phyloP scores from a whole-genome alignment of 1,140 invertebrate genomes.

The Caenorhabditis tropicalis region DNA sequence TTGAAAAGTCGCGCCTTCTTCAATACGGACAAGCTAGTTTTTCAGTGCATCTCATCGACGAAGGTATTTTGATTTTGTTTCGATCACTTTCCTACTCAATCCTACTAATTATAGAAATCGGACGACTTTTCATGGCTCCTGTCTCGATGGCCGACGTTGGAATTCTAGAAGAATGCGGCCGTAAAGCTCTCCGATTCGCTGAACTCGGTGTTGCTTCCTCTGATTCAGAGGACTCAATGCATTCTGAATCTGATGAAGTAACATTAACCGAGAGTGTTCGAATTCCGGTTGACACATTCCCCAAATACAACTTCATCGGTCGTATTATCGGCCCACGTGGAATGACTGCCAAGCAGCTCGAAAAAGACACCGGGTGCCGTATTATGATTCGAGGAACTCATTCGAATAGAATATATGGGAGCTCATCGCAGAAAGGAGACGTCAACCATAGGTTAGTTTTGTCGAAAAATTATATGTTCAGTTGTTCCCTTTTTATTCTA shows the following conservation, averaged over 20 bases:
- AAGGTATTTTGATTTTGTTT: not conserved
- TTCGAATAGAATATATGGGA: constrained; percentile 76
- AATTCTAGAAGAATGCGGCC: constrained; percentile 12
- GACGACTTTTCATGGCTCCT: constrained; percentile 12
- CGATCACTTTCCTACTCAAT: not conserved
- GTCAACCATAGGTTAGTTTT: not conserved
- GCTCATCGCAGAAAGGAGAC: not conserved
- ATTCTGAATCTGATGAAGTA: constrained; percentile 11
- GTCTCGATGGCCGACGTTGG: constrained; percentile 21
- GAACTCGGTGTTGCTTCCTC: not conserved
- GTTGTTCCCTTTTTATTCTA: not conserved
- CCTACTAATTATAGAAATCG: not conserved
- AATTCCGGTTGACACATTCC: not conserved
- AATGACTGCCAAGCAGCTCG: constrained; percentile 99
- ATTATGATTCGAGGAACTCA: constrained; percentile 99
- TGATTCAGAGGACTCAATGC: constrained; percentile 25
- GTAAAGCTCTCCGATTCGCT: not conserved
- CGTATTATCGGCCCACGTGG: constrained; percentile 97
- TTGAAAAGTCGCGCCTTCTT: constrained; percentile 12
- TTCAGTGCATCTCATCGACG: constrained; percentile 23
- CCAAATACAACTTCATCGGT: constrained; percentile 94
- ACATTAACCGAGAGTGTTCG: constrained; percentile 19
- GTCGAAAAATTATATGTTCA: not conserved
- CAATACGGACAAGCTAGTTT: constrained; percentile 9
- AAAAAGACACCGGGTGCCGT: constrained; percentile 99